Evolutionary conservation across 2,888 invertebrate species (phyloP), one percentile per base, ranked within the genome.

Genomic region (Automeris io): DNA sequence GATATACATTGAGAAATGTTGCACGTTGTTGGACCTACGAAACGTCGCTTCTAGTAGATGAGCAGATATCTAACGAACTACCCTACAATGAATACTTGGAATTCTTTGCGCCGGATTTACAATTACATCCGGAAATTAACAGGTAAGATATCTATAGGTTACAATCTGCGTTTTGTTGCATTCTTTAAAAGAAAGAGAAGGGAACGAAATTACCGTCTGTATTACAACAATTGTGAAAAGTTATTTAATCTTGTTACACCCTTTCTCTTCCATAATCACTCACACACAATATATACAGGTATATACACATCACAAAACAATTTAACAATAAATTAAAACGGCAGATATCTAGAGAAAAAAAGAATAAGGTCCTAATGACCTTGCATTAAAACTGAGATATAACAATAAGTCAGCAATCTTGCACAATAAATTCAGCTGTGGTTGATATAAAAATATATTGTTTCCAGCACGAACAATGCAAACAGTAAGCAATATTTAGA

Each of bases 11-110:
- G 16, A 88, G 97, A 18, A 99, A 99, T 73, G 99, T 99, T 0
- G 99, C 99, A 0, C 89, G 99, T 3, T 99, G 98, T 72, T 99
- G 99, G 99, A 98, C 99, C 0, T 98, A 98, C 61, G 99, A 99
- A 80, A 99, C 99, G 0, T 96, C 98, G 0, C 81, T 99, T 0
- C 80, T 99, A 1, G 91, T 98, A 0, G 98, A 98, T 61, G 96
- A 98, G 61, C 92, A 91, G 43, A 96, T 99, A 40, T 94, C 94
- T 34, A 96, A 98, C 70, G 98, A 99, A 64, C 88, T 99, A 24
- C 99, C 99, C 0, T 95, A 95, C 70, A 97, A 95, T 1, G 98
- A 99, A 69, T 99, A 98, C 69, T 88, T 98, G 40, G 98, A 98
- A 71, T 99, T 97, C 74, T 99, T 99, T 73, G 96, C 96, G 0